Percentiles rank a stretch among this genome's conserved stretches.
phyloP scores from a whole-genome alignment of 2,797 vertebrate genomes.

The Sylvilagus floridanus region DNA sequence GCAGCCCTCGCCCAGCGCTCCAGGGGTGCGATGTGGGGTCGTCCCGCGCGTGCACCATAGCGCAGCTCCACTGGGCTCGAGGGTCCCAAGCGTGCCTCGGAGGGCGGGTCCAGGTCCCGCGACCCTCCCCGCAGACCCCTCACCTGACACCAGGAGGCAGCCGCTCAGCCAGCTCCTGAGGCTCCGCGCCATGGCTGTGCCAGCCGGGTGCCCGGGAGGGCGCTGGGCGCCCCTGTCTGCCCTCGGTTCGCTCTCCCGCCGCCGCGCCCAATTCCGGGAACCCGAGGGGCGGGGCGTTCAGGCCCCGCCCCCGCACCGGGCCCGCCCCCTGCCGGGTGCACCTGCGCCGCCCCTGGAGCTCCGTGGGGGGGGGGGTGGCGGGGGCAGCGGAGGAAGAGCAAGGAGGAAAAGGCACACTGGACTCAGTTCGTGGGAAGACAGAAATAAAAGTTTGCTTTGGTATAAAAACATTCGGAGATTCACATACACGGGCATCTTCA shows the following conservation, averaged over 20 bases:
- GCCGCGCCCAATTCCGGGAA: conserved; percentile 47
- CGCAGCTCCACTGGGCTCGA: no score
- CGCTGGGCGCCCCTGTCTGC: neutral
- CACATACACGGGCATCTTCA: no score
- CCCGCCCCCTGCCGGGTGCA: neutral
- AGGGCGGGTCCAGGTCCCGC: neutral
- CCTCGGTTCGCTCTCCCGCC: neutral
- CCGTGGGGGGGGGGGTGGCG: neutral
- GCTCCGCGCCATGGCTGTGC: conserved; percentile 48
- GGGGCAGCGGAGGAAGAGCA: fast-evolving
- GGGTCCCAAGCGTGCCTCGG: neutral
- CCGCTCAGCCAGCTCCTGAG: conserved; percentile 59
- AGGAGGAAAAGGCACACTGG: neutral
- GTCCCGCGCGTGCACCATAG: neutral
- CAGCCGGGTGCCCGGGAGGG: no score
- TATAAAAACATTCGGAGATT: no score
- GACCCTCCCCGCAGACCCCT: neutral
- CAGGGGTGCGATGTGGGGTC: neutral
- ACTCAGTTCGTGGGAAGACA: no score
- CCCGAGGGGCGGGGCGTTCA: fast-evolving
- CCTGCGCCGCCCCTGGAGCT: neutral
- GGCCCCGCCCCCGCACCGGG: neutral
- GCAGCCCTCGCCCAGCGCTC: neutral
- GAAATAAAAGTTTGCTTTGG: no score
- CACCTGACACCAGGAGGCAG: conserved; percentile 78